Evolutionary conservation across 92 coral and sea anemone genomes (phyloP), one percentile per base, ranked within the genome.

Genomic region (Scolanthus callimorphus): DNA sequence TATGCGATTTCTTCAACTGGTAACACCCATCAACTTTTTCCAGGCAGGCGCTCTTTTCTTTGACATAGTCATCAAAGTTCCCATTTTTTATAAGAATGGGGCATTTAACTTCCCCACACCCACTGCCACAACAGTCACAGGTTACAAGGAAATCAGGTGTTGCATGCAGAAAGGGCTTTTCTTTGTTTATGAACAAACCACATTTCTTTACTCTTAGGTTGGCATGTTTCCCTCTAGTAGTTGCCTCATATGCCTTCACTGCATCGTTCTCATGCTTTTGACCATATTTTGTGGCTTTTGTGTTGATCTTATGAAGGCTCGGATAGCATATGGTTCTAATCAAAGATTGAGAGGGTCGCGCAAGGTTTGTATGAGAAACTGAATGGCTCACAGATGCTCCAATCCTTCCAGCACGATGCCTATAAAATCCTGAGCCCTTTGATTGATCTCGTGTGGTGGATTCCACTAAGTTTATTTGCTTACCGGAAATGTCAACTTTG

Each of bases 41-140:
- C 54, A 79, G 73, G 63, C 82, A 81, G 56, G 83, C 62, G 38
- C 52, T 55, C 37, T 69, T 75, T 20, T 65, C 51, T 55, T 55
- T 26, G 62, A 60, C 56, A 63, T 71, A 83, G 19, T 57, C 51
- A 3, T 65, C 67, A 64, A 83, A 83, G 46, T 64, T 63, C 17
- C 58, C 11, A 25, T 68, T 53, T 39, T 31, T 57, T 19, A 73
- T 28, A 27, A 43, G 39, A 24, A 44, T 22, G 27, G 85, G 91
- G 45, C 74, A 60, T 63, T 78, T 78, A 2, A 79, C 91, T 31
- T 84, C 91, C 0, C 82, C 82, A 39, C 91, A 84, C 11, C 89
- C 79, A 47, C 30, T 28, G 39, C 89, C 83, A 75, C 82, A 81
- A 58, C 82, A 75, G 54, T 74, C 77, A 57, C 89, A 82, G 13